phyloP scores from a whole-genome alignment of 2,888 invertebrate species.

The Drosophila percnosoma region DNA sequence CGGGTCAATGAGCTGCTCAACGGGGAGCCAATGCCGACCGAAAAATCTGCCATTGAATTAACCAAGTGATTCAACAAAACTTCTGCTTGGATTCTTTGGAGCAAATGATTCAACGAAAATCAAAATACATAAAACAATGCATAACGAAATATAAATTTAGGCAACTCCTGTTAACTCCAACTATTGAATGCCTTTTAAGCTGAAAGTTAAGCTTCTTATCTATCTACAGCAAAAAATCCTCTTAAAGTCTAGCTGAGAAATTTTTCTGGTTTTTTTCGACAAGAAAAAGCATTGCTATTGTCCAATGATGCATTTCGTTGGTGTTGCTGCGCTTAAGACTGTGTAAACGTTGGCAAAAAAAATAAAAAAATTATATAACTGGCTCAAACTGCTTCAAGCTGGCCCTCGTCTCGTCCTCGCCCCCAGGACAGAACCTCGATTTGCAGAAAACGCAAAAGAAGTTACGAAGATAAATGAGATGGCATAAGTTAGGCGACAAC shows the following conservation, averaged over 20 bases:
- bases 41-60: rapidly evolving
- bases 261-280: background rate
- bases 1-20: constrained; percentile 97
- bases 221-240: constrained; percentile 1
- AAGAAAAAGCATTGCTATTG: constrained; percentile 10
- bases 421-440: background rate
- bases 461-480: constrained; percentile 81
- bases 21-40: constrained; percentile 85
- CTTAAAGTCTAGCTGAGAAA: background rate
- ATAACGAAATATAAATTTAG: background rate
- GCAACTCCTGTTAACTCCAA: no score
- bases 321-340: constrained; percentile 85
- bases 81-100: background rate
- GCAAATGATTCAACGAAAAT: background rate
- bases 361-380: constrained; percentile 58
- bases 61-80: background rate
- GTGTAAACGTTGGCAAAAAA: constrained; percentile 84
- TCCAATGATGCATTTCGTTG: constrained; percentile 51
- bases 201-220: background rate
- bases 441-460: constrained; percentile 37
- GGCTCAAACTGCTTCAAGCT: constrained; percentile 25
- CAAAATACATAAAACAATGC: background rate
- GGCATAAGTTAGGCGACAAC: constrained; percentile 80
- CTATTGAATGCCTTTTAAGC: background rate
- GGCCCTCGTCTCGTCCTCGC: background rate